These are phyloP conservation scores for Ptychodera flava DNA, from an alignment of 35 echinoderm and acorn worm genomes.

Conservation along the genomic window DNA sequence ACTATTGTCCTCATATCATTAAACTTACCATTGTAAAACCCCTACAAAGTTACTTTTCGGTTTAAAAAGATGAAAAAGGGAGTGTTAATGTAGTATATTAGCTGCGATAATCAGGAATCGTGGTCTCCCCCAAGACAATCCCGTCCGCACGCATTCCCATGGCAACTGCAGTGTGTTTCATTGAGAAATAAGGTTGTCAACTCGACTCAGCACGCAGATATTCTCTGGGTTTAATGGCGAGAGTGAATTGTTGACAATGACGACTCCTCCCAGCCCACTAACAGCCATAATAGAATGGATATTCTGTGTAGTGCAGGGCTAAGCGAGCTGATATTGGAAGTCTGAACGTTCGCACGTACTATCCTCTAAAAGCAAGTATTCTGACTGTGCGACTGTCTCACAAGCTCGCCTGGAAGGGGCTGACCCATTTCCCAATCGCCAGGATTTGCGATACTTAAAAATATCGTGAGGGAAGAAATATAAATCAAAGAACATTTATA, in stretches of 20 bases:
- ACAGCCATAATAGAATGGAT: not conserved
- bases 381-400: too few relatives aligned
- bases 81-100: not conserved
- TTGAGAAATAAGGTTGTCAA: not conserved
- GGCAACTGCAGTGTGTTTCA: not conserved
- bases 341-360: too few relatives aligned
- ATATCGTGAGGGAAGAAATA: too few relatives aligned
- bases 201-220: not conserved
- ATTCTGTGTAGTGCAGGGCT: too few relatives aligned
- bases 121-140: not conserved
- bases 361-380: too few relatives aligned
- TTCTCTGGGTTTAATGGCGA: not conserved
- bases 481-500: too few relatives aligned
- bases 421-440: too few relatives aligned
- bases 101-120: not conserved
- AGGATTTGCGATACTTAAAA: too few relatives aligned
- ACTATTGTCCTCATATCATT: not conserved
- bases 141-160: not conserved
- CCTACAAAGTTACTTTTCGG: not conserved
- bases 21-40: not conserved
- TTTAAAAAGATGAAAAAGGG: not conserved
- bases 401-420: too few relatives aligned
- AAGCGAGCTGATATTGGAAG: too few relatives aligned
- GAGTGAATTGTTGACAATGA: not conserved
- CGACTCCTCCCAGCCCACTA: not conserved